Base-by-base conservation (phyloP, 2,113 vertebrate genomes). In the Pteropus alecto region DNA sequence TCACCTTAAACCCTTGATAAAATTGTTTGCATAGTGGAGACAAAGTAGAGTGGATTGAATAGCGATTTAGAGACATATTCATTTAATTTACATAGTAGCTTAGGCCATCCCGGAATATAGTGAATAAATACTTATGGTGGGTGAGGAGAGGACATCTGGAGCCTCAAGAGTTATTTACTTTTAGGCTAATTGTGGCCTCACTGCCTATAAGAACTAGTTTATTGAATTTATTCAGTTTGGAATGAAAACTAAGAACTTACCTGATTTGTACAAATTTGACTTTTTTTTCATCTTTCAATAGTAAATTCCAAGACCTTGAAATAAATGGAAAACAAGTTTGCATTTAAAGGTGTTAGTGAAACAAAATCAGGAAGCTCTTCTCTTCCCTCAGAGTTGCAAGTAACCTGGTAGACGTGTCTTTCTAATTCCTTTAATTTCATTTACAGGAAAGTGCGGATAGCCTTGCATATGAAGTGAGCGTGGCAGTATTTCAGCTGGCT, bases 401-500 rank as follows among this genome's bases (percentile, higher is more conserved):
- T 54, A 30, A 56, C 41, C 21, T 61, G 38, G 73, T 14, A 38
- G 58, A 35, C 33, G 15, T 60, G 28, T 54, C 54, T n/a, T 79
- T 81, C 56, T 93, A 26, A 87, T 60, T n/a, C 48, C 30, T 78
- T 94, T 77, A 16, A 15, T 95, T 77, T 56, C 2, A 73, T 93
- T 98, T 98, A 63, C 98, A 99, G 99, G 99, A 99, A 97, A 99
- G 97, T 46, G 99, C 99, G 0, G 99, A 99, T 73, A 98, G 96
- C 83, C 99, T 99, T 2, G 99, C 99, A 63, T 98, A 99, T 73
- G 99, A 99, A 98, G 99, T 99, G 65, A 99, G 99, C 98, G 97
- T 99, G 85, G 99, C 98, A 26, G 99, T 99, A 24, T 99, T 99
- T 96, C 98, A 98, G 35, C 98, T 99, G 0, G 99, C 99, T 58